Percentiles rank a stretch among this genome's conserved stretches.
Conservation (phyloP, 2,888 invertebrate species). For the Tridacna gigas region DNA sequence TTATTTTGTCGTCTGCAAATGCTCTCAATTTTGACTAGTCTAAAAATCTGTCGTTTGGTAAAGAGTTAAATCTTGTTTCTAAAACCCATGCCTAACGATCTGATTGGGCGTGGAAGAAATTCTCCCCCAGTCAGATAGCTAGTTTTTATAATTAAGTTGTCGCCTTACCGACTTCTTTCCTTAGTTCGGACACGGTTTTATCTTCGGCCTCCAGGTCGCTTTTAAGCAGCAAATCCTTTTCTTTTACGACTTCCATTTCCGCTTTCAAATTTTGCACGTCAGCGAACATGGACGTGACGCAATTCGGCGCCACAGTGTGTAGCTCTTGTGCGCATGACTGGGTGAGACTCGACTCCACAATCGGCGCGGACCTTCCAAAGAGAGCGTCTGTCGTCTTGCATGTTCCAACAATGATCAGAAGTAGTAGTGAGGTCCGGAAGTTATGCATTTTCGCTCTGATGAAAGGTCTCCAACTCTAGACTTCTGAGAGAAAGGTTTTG, state of each 20-base stretch:
- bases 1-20: too few species aligned
- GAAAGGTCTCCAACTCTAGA: too few species aligned
- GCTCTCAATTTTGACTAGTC: too few species aligned
- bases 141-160: too few species aligned
- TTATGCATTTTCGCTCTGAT: too few species aligned
- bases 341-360: not conserved
- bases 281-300: conserved; percentile 13
- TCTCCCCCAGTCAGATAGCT: too few species aligned
- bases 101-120: too few species aligned
- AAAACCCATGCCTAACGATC: too few species aligned
- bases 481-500: too few species aligned
- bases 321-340: conserved; percentile 1
- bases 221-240: not conserved
- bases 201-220: not conserved
- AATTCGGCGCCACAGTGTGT: conserved; percentile 11
- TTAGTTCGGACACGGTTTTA: conserved; percentile 11
- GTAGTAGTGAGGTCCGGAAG: too few species aligned
- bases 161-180: conserved; percentile 18
- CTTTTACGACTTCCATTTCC: not conserved
- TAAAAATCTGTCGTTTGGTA: too few species aligned
- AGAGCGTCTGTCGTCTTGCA: not conserved
- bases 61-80: too few species aligned
- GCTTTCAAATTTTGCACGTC: conserved; percentile 6
- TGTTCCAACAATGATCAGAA: not conserved
- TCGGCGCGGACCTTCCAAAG: not conserved